phyloP scores from a whole-genome alignment of 1,140 invertebrate genomes.

The Agrilus planipennis region DNA sequence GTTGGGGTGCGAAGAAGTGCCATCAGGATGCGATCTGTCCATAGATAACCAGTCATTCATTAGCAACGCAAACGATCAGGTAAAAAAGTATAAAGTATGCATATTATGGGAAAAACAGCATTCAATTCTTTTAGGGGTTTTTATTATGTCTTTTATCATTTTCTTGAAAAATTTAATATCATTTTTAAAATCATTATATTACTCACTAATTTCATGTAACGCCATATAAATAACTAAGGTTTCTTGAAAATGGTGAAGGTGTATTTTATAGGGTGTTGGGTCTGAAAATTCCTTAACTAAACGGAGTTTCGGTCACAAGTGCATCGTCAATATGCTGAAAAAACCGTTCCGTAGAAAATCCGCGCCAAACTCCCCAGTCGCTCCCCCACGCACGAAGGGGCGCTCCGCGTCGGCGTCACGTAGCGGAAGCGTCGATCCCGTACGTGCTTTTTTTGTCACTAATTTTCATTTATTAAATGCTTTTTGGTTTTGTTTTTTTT shows the following conservation, averaged over 20 bases:
- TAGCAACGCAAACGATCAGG: slow-evolving; percentile 26
- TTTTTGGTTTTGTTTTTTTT: no score
- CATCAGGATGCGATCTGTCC: slow-evolving; percentile 66
- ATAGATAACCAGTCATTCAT: slow-evolving; percentile 39
- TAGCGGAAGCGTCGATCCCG: slow-evolving; percentile 30
- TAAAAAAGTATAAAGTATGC: slow-evolving; percentile 14
- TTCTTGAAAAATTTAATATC: no score
- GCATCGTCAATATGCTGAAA: slow-evolving; percentile 43
- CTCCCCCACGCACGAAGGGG: slow-evolving; percentile 35
- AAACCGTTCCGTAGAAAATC: slow-evolving; percentile 55
- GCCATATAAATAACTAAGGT: not conserved
- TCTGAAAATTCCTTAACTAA: slow-evolving; percentile 22
- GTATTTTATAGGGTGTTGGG: slow-evolving; percentile 27
- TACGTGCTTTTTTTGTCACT: slow-evolving; percentile 22
- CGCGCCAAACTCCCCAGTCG: slow-evolving; percentile 46
- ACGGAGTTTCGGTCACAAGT: slow-evolving; percentile 23
- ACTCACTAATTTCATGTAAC: no score
- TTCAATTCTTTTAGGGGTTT: no score
- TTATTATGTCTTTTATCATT: no score
- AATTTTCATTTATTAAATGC: no score
- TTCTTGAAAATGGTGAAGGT: slow-evolving; percentile 1
- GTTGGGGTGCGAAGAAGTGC: slow-evolving; percentile 73
- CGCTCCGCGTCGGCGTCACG: slow-evolving; percentile 35
- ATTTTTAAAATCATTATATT: no score
- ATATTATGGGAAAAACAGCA: no score